Percentiles rank a stretch among this genome's conserved stretches.
Conservation (phyloP, 2,797 vertebrate species). For the Dryobates pubescens region DNA sequence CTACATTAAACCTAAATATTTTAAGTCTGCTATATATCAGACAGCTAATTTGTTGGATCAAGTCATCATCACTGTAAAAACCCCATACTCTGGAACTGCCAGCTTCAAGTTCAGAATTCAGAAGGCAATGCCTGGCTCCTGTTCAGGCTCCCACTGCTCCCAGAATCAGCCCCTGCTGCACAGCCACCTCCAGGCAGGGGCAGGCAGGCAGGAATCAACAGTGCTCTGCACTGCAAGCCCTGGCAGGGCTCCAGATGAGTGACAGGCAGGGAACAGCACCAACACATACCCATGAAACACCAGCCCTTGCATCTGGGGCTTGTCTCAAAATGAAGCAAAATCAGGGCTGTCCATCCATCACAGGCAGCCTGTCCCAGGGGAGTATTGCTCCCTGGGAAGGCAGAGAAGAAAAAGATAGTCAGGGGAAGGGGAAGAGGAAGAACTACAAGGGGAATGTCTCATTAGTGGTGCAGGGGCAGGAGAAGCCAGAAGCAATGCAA, state of each 20-base stretch:
- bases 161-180: conserved; percentile 34
- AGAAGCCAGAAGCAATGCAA: background rate
- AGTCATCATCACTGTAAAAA: conserved; percentile 53
- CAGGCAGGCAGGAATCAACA: conserved; percentile 26
- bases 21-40: conserved; percentile 63
- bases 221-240: conserved; percentile 18
- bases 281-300: conserved; percentile 12
- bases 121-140: conserved; percentile 29
- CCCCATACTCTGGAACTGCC: conserved; percentile 41
- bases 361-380: background rate
- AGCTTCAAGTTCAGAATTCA: conserved; percentile 46
- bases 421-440: background rate
- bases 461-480: conserved; percentile 1
- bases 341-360: background rate
- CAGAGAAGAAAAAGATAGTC: conserved; percentile 1
- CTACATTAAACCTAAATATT: conserved; percentile 69
- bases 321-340: conserved; percentile 11
- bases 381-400: background rate
- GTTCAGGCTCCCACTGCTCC: conserved; percentile 9
- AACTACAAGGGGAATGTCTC: conserved; percentile 7
- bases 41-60: conserved; percentile 67
- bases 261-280: background rate
- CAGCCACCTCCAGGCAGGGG: conserved; percentile 45
- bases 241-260: conserved; percentile 54
- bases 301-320: background rate